Evolutionary conservation across 2,113 vertebrate genomes (phyloP).

Genomic region (Lophius piscatorius): DNA sequence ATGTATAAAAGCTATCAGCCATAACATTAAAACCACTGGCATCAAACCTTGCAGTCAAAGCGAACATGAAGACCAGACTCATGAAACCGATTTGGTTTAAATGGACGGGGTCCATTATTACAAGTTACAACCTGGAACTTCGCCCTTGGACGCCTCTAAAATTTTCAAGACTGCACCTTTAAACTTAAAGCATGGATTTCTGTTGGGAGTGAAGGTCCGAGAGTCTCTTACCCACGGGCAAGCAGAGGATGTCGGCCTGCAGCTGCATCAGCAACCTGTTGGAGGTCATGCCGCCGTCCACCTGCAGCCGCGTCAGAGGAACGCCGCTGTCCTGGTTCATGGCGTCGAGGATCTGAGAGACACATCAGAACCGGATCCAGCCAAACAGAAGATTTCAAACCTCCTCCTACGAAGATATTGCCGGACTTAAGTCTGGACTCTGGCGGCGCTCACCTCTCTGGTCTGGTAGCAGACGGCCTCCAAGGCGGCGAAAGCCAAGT

Average conservation of each 20-base stretch:
- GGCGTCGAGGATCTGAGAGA: slow-evolving; percentile 90
- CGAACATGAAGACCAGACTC: no score
- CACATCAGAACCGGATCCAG: not conserved
- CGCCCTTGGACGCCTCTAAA: no score
- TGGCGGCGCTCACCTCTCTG: slow-evolving; percentile 87
- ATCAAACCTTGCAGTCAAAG: no score
- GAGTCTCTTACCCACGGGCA: slow-evolving; percentile 90
- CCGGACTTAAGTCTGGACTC: no score
- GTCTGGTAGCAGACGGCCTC: slow-evolving; percentile 98
- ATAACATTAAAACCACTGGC: no score
- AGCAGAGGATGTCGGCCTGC: slow-evolving; percentile 95
- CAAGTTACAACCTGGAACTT: no score
- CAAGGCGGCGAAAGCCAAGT: slow-evolving; percentile 96
- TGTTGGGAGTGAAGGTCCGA: no score
- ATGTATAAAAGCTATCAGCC: not conserved
- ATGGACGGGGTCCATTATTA: not conserved
- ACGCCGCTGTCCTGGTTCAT: slow-evolving; percentile 96
- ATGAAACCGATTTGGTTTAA: not conserved
- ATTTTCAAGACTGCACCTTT: no score
- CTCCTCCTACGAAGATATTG: no score
- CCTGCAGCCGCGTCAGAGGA: slow-evolving; percentile 85
- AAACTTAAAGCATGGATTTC: no score
- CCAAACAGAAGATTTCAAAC: no score
- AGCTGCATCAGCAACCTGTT: slow-evolving; percentile 96
- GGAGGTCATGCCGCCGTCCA: slow-evolving; percentile 93